These are phyloP conservation scores for Melozone crissalis DNA, from an alignment of 2,113 vertebrate genomes.

Conservation along the genomic window DNA sequence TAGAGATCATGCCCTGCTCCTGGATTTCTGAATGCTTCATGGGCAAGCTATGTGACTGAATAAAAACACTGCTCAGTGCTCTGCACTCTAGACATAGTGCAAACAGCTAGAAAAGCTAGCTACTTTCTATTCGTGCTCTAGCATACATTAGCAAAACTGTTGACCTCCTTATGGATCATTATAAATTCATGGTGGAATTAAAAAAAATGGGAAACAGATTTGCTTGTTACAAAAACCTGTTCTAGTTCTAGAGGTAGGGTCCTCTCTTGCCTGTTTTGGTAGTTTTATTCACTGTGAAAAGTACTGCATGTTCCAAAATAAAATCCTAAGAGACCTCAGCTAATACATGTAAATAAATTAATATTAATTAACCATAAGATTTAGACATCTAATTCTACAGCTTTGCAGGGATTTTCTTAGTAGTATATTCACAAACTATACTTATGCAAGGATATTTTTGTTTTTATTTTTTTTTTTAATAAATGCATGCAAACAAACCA, in stretches of 20 bases:
- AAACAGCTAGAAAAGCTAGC: neutral
- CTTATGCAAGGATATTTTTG: neutral
- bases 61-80: neutral
- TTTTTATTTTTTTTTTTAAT: neutral
- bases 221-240: neutral
- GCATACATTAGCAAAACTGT: neutral
- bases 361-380: neutral
- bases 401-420: neutral
- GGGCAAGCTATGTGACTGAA: neutral
- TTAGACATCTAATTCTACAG: neutral
- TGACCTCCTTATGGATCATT: neutral
- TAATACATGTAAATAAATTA: neutral
- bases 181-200: neutral
- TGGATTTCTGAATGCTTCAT: neutral
- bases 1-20: neutral
- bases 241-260: neutral
- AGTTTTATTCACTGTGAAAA: neutral
- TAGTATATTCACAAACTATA: neutral
- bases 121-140: neutral
- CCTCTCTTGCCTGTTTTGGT: neutral
- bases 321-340: neutral
- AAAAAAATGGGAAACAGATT: neutral
- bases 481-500: neutral
- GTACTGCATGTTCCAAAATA: neutral
- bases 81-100: neutral